Base-by-base conservation (phyloP, 2,888 invertebrate species). In the Sialis fuliginosa region DNA sequence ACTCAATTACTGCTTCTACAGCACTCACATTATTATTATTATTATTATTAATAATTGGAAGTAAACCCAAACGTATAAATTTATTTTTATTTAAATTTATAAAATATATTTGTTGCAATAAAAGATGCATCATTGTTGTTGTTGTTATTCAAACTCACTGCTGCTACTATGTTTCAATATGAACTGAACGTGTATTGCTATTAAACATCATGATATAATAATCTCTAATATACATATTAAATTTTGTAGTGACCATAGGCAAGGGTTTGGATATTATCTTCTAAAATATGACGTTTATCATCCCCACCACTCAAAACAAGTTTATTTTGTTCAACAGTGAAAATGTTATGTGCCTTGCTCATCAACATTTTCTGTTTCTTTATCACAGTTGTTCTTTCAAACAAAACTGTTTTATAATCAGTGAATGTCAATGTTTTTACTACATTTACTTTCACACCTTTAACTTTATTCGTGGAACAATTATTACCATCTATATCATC, bases 271-370 rank as follows among this genome's bases (percentile, higher is more conserved):
- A 34, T 9, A 40, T 6, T 35, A 31, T 47, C 22, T 22, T 22
- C 12, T 10, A 42, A 22, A 7, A 47, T 4, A 35, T 12, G n/a
- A 8, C 45, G 34, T 42, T 49, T 49, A 34, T 44, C 45, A 42
- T 49, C 49, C 34, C 13, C 9, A 5, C 35, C 33, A 37, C 42
- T 35, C 1, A 49, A 32, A 6, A 42, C 44, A 39, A 48, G 32
- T 42, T 44, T 49, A 9, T 33, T 32, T 22, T 22, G 22, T 22
- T 22, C 22, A 2, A 22, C 22, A 4, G 22, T 22, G 22, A 2
- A 22, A 22, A 22, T 22, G 4, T 33, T 46, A 39, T 47, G 41
- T 22, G 44, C 13, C 30, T 46, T 39, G 30, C 10, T 47, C 4
- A 49, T 44, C 2, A 33, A 33, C 12, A 43, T 42, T 10, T 35